Conservation (phyloP, 2,113 vertebrate species). For the Calyptomena viridis region DNA sequence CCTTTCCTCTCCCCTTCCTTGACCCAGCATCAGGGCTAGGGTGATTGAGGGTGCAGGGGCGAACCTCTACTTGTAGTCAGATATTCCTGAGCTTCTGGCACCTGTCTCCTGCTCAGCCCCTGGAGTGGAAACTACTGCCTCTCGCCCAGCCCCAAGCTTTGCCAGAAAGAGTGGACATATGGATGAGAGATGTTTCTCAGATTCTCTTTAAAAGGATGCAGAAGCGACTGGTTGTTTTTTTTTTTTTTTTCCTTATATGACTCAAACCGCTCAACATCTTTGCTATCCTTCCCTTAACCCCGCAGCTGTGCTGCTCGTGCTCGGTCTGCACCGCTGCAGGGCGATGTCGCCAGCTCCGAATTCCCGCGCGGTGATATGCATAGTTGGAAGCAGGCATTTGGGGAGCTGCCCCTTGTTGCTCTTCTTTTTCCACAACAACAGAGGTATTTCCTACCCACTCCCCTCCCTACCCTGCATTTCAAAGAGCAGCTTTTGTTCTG, state of each 20-base stretch:
- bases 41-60: neutral
- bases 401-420: neutral
- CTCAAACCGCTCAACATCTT: neutral
- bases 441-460: neutral
- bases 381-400: neutral
- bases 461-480: neutral
- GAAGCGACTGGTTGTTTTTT: neutral
- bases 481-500: neutral
- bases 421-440: neutral
- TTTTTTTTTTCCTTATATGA: neutral
- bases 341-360: neutral
- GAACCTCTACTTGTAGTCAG: neutral
- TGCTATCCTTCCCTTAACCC: rapidly evolving
- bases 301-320: rapidly evolving
- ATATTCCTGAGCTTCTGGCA: neutral
- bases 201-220: neutral
- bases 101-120: neutral
- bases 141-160: neutral
- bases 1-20: neutral
- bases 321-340: rapidly evolving
- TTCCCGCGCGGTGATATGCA: rapidly evolving
- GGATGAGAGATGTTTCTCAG: neutral
- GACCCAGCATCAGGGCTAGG: neutral
- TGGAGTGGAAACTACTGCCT: neutral
- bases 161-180: neutral